A percentile compares a stretch with the other conserved stretches of the same genome.
Evolutionary conservation across 2,888 invertebrate genomes (phyloP).

Genomic region (Eupelmus urozonus): DNA sequence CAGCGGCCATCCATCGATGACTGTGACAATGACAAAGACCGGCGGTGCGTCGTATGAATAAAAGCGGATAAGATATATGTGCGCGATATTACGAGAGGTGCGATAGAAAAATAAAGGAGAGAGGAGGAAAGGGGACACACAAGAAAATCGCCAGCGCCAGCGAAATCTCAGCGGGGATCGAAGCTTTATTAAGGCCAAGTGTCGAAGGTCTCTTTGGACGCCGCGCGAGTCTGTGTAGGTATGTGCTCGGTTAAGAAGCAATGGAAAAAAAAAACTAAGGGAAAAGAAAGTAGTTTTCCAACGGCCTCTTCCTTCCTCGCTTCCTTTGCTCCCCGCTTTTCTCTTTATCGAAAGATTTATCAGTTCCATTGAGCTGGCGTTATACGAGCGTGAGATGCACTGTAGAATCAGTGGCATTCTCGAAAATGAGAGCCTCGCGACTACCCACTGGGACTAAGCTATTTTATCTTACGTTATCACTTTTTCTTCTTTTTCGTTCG

Average conservation of each 20-base stretch:
- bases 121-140: not conserved
- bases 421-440: not conserved
- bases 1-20: not conserved
- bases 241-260: not conserved
- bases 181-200: slow-evolving; percentile 25
- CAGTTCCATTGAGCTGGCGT: slow-evolving; percentile 13
- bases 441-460: not conserved
- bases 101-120: not conserved
- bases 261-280: not conserved
- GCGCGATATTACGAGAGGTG: not conserved
- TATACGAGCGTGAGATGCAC: not conserved
- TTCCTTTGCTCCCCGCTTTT: too few species aligned
- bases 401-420: not conserved
- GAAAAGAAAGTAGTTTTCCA: slow-evolving; percentile 1
- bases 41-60: not conserved
- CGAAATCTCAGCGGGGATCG: slow-evolving; percentile 20
- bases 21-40: not conserved
- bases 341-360: slow-evolving; percentile 12
- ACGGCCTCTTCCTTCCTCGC: not conserved
- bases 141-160: slow-evolving; percentile 4
- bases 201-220: slow-evolving; percentile 19
- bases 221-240: not conserved
- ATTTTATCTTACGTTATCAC: not conserved
- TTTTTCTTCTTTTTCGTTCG: not conserved
- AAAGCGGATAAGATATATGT: not conserved